phyloP scores from a whole-genome alignment of 2,113 vertebrate genomes.

The Verasper variegatus region DNA sequence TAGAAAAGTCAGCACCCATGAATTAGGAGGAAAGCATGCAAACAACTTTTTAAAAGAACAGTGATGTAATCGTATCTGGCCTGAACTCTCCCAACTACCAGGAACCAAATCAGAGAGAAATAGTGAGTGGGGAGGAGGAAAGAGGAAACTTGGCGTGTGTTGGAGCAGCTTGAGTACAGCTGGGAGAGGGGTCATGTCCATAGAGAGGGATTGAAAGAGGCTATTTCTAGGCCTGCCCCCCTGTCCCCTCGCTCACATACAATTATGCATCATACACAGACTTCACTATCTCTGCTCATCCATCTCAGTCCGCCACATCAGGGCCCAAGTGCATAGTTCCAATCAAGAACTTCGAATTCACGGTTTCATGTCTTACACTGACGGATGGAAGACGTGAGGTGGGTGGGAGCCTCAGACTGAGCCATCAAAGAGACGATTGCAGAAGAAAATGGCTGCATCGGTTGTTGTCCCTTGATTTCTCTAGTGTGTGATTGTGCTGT shows the following conservation, averaged over 20 bases:
- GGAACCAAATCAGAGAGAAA: conserved; percentile 59
- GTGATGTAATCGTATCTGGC: conserved; percentile 68
- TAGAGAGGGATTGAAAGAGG: conserved; percentile 76
- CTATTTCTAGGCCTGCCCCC: conserved; percentile 76
- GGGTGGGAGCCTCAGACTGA: conserved; percentile 50
- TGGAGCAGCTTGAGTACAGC: conserved; percentile 71
- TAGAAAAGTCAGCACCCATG: conserved; percentile 11
- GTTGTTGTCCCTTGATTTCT: conserved; percentile 58
- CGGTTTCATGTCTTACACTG: conserved; percentile 44
- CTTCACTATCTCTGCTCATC: conserved; percentile 71
- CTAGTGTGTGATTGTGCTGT: conserved; percentile 40
- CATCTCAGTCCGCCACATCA: conserved; percentile 60
- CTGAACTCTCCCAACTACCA: conserved; percentile 45
- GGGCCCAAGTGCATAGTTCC: conserved; percentile 38
- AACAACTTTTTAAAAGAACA: conserved; percentile 29
- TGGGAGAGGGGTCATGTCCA: conserved; percentile 78
- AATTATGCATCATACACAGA: conserved; percentile 77
- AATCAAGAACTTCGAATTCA: conserved; percentile 52
- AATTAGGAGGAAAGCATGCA: conserved; percentile 21
- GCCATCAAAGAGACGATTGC: conserved; percentile 30
- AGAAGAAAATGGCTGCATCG: conserved; percentile 70
- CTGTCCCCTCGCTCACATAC: conserved; percentile 67
- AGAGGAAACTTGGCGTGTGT: conserved; percentile 73
- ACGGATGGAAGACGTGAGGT: conserved; percentile 42
- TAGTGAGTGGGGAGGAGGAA: conserved; percentile 50